Evolutionary conservation across 2,113 vertebrate genomes (phyloP).

Genomic region (Atlantisia rogersi): DNA sequence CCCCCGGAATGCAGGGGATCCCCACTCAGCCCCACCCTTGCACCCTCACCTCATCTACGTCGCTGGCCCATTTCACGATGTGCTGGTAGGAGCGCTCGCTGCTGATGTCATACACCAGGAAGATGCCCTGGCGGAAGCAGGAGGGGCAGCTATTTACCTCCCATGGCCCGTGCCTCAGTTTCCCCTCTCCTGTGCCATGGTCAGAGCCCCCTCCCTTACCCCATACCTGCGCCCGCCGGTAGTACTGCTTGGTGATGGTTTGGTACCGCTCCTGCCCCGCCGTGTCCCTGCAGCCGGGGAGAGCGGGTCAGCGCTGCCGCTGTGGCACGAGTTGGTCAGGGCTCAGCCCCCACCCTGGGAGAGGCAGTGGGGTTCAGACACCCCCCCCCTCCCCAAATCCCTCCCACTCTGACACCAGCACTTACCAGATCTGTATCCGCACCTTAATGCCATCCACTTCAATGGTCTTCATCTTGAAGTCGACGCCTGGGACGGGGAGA

Average conservation of each 20-base stretch:
- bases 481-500: not conserved
- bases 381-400: no score
- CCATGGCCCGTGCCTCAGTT: not conserved
- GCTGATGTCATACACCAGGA: slow-evolving; percentile 96
- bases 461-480: slow-evolving; percentile 87
- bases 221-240: slow-evolving; percentile 91
- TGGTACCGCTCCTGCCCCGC: slow-evolving; percentile 98
- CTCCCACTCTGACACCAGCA: not conserved
- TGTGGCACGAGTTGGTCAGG: not conserved
- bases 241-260: slow-evolving; percentile 99
- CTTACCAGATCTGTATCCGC: slow-evolving; percentile 86
- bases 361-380: rapidly evolving
- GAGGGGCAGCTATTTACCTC: rapidly evolving
- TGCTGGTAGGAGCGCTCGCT: slow-evolving; percentile 98
- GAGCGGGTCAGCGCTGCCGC: not conserved
- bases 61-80: slow-evolving; percentile 99
- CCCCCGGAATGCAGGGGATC: not conserved
- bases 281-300: slow-evolving; percentile 84
- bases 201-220: no score
- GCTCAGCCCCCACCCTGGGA: not conserved
- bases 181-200: not conserved
- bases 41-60: slow-evolving; percentile 92
- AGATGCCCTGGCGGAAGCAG: slow-evolving; percentile 85
- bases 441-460: slow-evolving; percentile 85
- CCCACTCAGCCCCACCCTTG: rapidly evolving